A percentile compares a stretch with the other conserved stretches of the same genome.
These are phyloP conservation scores for Drosophila testacea DNA, from an alignment of 2,888 invertebrate genomes.

Conservation along the genomic window DNA sequence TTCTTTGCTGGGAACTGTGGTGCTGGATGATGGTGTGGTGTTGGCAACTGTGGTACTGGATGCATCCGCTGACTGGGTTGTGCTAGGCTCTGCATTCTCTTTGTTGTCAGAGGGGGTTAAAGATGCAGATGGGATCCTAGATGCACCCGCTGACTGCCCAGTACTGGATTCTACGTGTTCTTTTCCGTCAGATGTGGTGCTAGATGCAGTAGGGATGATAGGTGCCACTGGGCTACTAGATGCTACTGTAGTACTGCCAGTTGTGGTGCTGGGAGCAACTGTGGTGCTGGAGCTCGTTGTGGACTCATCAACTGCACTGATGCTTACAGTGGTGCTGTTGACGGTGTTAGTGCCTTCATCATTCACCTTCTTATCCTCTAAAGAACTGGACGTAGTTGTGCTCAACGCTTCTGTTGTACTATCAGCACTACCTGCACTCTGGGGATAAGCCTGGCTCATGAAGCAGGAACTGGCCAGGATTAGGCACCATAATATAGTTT, in stretches of 20 bases:
- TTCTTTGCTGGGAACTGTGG: background rate
- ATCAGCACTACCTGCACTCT: conserved; percentile 1
- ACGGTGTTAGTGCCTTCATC: conserved; percentile 1
- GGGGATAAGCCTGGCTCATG: conserved; percentile 37
- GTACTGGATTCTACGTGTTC: background rate
- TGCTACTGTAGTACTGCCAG: background rate
- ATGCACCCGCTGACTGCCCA: background rate
- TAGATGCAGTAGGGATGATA: background rate
- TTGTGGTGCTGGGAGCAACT: background rate
- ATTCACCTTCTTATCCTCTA: background rate
- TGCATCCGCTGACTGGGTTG: background rate
- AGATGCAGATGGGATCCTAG: background rate
- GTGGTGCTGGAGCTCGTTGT: conserved; percentile 8
- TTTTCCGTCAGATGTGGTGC: conserved; percentile 2
- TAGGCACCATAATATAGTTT: conserved; percentile 32
- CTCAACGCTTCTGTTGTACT: conserved; percentile 11
- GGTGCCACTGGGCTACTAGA: background rate
- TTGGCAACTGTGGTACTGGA: background rate
- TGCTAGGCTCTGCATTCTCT: background rate
- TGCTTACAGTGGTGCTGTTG: conserved; percentile 4
- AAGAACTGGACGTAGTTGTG: conserved; percentile 12
- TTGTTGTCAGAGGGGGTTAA: background rate
- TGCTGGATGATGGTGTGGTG: conserved; percentile 5
- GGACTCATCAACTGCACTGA: background rate
- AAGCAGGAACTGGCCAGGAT: conserved; percentile 40